Evolutionary conservation across 1,140 invertebrate genomes (phyloP), one percentile per base, ranked within the genome.

Genomic region (Bombus fervidus): DNA sequence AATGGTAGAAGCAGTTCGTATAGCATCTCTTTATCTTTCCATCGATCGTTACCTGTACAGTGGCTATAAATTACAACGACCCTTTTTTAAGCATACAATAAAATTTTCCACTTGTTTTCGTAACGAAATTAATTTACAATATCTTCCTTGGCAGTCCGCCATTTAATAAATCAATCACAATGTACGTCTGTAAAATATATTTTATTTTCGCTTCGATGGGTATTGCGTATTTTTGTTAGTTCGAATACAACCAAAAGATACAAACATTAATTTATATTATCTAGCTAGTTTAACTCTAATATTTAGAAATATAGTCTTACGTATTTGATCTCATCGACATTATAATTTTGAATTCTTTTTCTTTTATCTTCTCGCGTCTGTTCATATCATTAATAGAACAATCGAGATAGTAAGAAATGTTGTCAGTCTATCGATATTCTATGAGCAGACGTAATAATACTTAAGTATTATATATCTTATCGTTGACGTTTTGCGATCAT

Each of bases 21-120:
- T 77, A 83, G 43, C 28, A 75, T 28, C 34, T 39, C 34, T 83
- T 83, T 83, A 83, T 83, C 72, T 76, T 83, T 68, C 18, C 59
- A 66, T 83, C 34, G 18, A 37, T 43, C n/a, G 9, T 31, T 66
- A 66, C 22, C 66, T 68, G 28, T 76, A 83, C 59, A 83, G 25
- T 43, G 6, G 37, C 12, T 18, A 64, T 75, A 82, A 82, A 75
- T 78, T 78, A 78, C 59, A 78, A n/a, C 76, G 10, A 78, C 1
- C 39, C 25, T 39, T 37, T 28, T 34, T 64, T n/a, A 64, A 64
- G 59, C 39, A 13, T 83, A 53, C 34, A 53, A 57, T 72, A 59
- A 43, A 64, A 85, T 1, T 53, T 85, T 72, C 41, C 39, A 66
- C 57, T 81, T 64, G 25, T 71, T 34, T 84, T 59, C 15, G 0